Percentiles rank a stretch among this genome's conserved stretches.
Conservation (phyloP, 2,888 invertebrate genomes). For the Cylloceria caligata region DNA sequence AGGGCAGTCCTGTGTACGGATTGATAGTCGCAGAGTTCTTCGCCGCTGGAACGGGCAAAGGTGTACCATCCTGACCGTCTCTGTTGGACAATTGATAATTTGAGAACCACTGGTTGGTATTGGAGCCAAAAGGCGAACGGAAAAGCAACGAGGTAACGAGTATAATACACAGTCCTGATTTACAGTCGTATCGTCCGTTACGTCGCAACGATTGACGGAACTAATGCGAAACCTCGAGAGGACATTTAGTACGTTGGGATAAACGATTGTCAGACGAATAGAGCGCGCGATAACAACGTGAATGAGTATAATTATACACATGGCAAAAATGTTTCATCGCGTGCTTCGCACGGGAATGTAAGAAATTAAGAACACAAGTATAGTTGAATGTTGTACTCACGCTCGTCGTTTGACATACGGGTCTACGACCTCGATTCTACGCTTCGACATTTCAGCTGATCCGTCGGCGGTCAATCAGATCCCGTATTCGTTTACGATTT, state of each 20-base stretch:
- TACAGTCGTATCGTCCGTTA: not conserved
- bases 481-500: constrained; percentile 72
- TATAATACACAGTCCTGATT: constrained; percentile 25
- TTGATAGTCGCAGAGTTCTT: constrained; percentile 85
- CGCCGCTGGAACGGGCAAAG: constrained; percentile 13
- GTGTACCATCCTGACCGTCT: constrained; percentile 71
- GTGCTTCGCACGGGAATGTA: constrained; percentile 43
- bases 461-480: constrained; percentile 39
- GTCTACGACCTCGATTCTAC: constrained; percentile 94
- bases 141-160: constrained; percentile 51
- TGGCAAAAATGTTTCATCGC: constrained; percentile 62
- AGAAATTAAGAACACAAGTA: constrained; percentile 37
- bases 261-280: constrained; percentile 30
- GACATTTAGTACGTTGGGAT: not conserved
- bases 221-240: not conserved
- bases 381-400: constrained; percentile 85
- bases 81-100: constrained; percentile 66
- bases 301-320: constrained; percentile 72
- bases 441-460: constrained; percentile 89
- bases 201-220: not conserved
- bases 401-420: constrained; percentile 92
- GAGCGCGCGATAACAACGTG: constrained; percentile 55
- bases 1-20: constrained; percentile 93
- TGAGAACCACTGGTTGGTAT: constrained; percentile 70
- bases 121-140: constrained; percentile 65